Conservation (phyloP, 2,888 invertebrate species). For the Drosophila kambysellisi region DNA sequence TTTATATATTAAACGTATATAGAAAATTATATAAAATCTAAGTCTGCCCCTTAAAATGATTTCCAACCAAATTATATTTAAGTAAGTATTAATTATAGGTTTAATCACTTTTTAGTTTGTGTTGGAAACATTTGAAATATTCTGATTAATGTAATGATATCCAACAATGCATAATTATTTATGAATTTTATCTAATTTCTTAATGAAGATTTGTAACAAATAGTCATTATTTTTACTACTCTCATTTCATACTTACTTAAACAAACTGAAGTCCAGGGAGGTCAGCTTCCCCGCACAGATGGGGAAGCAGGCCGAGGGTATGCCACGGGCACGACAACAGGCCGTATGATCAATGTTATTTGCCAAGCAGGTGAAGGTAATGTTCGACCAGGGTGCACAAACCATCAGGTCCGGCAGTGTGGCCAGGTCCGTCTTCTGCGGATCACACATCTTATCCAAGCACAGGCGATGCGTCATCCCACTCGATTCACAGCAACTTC, state of each 20-base stretch:
- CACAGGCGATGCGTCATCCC: slow-evolving; percentile 91
- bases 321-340: slow-evolving; percentile 91
- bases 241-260: slow-evolving; percentile 88
- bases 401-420: slow-evolving; percentile 92
- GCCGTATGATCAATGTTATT: slow-evolving; percentile 93
- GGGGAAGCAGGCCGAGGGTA: slow-evolving; percentile 91
- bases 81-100: not conserved
- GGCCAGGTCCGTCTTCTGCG: slow-evolving; percentile 86
- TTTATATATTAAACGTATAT: no score
- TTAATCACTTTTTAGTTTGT: no score
- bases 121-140: not conserved
- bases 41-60: not conserved
- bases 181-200: not conserved
- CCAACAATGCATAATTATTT: no score
- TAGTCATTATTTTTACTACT: not conserved
- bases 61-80: not conserved
- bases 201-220: not conserved
- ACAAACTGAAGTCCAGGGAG: slow-evolving; percentile 91
- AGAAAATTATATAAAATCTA: no score
- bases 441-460: slow-evolving; percentile 92
- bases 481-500: slow-evolving; percentile 89
- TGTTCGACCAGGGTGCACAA: slow-evolving; percentile 94
- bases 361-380: slow-evolving; percentile 92
- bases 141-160: not conserved
- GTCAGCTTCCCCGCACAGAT: slow-evolving; percentile 93